Evolutionary conservation across 2,888 invertebrate species (phyloP).

Genomic region (Alsophila aescularia): DNA sequence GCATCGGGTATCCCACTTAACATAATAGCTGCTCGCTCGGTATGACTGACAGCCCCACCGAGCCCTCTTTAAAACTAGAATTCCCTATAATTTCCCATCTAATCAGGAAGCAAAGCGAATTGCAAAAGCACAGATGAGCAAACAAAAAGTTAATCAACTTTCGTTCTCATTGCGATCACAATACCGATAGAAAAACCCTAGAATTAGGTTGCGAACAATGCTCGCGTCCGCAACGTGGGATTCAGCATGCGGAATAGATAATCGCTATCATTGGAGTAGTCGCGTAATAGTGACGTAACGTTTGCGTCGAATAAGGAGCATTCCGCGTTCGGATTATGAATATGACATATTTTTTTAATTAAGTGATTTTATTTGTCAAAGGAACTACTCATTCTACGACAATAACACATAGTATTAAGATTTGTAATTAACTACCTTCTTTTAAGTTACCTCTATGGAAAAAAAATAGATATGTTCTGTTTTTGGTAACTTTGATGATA

Average conservation of each 20-base stretch:
- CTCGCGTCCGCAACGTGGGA: slow-evolving; percentile 35
- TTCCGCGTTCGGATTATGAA: slow-evolving; percentile 29
- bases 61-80: slow-evolving; percentile 5
- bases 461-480: too few species aligned
- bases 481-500: too few species aligned
- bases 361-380: neutral
- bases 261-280: slow-evolving; percentile 31
- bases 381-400: too few species aligned
- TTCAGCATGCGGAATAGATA: slow-evolving; percentile 36
- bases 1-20: too few species aligned
- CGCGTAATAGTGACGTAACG: slow-evolving; percentile 39
- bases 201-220: slow-evolving; percentile 47
- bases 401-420: too few species aligned
- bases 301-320: slow-evolving; percentile 22
- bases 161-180: slow-evolving; percentile 32
- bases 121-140: slow-evolving; percentile 28
- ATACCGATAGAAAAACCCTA: slow-evolving; percentile 49
- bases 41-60: neutral
- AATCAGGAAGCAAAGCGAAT: slow-evolving; percentile 24
- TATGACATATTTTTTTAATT: slow-evolving; percentile 4
- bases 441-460: too few species aligned
- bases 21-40: neutral
- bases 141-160: slow-evolving; percentile 38
- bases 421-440: too few species aligned
- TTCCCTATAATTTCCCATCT: slow-evolving; percentile 13